These are phyloP conservation scores for Protophormia terraenovae DNA, from an alignment of 2,888 invertebrate species.

Conservation along the genomic window DNA sequence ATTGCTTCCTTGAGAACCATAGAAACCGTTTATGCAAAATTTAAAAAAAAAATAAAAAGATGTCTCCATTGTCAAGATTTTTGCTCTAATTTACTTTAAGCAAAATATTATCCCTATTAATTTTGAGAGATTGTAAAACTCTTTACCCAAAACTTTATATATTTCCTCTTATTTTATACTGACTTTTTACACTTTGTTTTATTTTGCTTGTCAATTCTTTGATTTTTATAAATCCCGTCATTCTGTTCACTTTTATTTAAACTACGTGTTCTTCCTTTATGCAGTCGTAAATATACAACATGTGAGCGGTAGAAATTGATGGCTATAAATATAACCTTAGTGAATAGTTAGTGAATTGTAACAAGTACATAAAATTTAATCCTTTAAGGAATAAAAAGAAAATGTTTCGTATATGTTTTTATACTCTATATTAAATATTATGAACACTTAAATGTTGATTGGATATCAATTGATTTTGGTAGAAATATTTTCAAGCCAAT, in stretches of 20 bases:
- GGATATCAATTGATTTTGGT: not conserved
- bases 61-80: too few species aligned
- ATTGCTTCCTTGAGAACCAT: too few species aligned
- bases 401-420: not conserved
- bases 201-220: not conserved
- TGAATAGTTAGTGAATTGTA: conserved; percentile 28
- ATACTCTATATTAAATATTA: too few species aligned
- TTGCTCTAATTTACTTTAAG: too few species aligned
- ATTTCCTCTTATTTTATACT: not conserved
- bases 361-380: not conserved
- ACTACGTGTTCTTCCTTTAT: not conserved
- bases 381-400: not conserved
- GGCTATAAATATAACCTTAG: not conserved
- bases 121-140: too few species aligned
- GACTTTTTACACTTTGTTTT: not conserved
- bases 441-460: not conserved
- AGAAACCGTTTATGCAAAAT: too few species aligned
- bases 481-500: not conserved
- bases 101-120: too few species aligned
- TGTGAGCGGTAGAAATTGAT: not conserved
- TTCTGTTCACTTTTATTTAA: not conserved
- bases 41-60: too few species aligned
- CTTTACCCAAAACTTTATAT: not conserved
- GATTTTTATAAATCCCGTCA: conserved; percentile 11
- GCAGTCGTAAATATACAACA: not conserved